Evolutionary conservation across 2,888 invertebrate species (phyloP).

Genomic region (Scelioninae gen. 2): DNA sequence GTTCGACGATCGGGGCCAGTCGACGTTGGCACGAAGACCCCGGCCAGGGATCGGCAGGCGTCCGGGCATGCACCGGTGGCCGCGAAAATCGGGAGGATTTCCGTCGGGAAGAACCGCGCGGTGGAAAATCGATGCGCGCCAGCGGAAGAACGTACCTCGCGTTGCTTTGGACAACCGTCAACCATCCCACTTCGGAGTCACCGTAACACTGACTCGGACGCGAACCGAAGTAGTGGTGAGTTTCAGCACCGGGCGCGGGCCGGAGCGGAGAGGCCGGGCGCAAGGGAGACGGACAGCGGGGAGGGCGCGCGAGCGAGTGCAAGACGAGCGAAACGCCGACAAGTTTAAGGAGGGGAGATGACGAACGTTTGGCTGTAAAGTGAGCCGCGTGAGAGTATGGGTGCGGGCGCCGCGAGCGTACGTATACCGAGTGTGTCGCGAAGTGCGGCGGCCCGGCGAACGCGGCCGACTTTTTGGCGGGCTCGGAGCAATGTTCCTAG

Average conservation of each 20-base stretch:
- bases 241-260: conserved; percentile 39
- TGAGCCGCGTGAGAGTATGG: conserved; percentile 28
- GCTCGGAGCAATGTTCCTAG: too few relatives aligned
- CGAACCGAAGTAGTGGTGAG: conserved; percentile 55
- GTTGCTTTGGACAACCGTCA: conserved; percentile 43
- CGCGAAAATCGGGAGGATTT: conserved; percentile 32
- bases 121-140: conserved; percentile 44
- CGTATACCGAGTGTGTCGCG: conserved; percentile 30
- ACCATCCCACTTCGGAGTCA: conserved; percentile 52
- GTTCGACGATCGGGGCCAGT: too few relatives aligned
- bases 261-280: conserved; percentile 22
- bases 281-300: conserved; percentile 9
- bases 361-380: conserved; percentile 45
- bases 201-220: conserved; percentile 54
- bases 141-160: conserved; percentile 49
- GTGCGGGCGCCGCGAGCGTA: conserved; percentile 20
- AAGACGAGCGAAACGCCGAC: conserved; percentile 20
- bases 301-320: conserved; percentile 28
- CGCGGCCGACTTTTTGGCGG: too few relatives aligned
- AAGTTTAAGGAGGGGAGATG: conserved; percentile 52
- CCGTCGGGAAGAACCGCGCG: conserved; percentile 13
- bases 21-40: too few relatives aligned
- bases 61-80: too few relatives aligned
- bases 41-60: too few relatives aligned
- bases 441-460: too few relatives aligned